Conservation (phyloP, 2,797 vertebrate genomes). For the Karalla daura region DNA sequence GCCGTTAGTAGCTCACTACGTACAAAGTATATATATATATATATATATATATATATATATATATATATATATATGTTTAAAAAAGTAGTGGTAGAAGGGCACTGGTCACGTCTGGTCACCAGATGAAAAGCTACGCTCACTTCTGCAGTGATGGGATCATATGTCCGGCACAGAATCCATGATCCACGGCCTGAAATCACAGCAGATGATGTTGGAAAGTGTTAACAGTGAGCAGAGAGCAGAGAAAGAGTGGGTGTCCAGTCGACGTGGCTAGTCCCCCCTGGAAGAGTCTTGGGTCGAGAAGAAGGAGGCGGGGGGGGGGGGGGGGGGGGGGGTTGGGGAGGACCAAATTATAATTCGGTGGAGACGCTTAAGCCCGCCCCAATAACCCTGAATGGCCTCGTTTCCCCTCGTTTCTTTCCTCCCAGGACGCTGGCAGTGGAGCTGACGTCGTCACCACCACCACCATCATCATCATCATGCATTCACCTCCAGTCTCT, state of each 20-base stretch:
- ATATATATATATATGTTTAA: too few relatives aligned
- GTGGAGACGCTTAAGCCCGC: neutral
- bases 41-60: too few relatives aligned
- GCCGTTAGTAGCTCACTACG: too few relatives aligned
- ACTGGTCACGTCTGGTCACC: too few relatives aligned
- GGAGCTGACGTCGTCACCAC: too few relatives aligned
- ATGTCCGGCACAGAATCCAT: neutral
- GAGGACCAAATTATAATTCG: constrained; percentile 7
- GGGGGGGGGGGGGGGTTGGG: too few relatives aligned
- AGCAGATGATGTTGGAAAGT: neutral
- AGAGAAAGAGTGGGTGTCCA: constrained; percentile 7
- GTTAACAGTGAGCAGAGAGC: neutral
- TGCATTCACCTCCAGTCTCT: constrained; percentile 17
- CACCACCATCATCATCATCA: too few relatives aligned
- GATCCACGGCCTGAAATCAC: neutral
- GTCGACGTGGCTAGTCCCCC: constrained; percentile 7
- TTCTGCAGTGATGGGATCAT: neutral
- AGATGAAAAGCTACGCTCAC: too few relatives aligned
- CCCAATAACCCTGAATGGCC: constrained; percentile 23
- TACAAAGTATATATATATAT: too few relatives aligned
- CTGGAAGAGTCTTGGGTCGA: constrained; percentile 21
- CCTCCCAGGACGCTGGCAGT: constrained; percentile 7
- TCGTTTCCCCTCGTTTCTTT: constrained; percentile 5
- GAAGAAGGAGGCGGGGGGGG: neutral
- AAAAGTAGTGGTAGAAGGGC: too few relatives aligned